Evolutionary conservation across 2,797 vertebrate genomes (phyloP), one percentile per base, ranked within the genome.

Genomic region (Fundulus diaphanus): DNA sequence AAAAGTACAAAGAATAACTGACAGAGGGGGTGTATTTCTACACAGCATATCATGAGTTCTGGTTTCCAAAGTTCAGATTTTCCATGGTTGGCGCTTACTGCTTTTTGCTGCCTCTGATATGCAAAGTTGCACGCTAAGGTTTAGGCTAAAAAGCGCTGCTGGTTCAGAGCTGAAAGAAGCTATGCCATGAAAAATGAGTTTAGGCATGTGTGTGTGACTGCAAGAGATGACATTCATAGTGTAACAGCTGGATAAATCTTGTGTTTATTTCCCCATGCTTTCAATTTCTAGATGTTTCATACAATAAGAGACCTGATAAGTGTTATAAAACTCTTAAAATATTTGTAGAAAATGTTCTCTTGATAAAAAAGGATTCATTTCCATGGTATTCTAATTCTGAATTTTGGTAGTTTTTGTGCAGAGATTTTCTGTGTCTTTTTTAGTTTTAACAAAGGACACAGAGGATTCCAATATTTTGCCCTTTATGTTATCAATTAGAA

Each of bases 41-140:
- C 42, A 33, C 77, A 75, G 44, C 44, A 52, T 70, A 71, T 78
- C 66, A 57, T 74, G 67, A 87, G 82, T 79, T 84, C 40, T 66
- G 65, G 67, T 61, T 71, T 56, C 52, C 33, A 78, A 76, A 85
- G 79, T 85, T 88, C 77, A 85, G 27, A 68, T 76, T 84, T 79
- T 79, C 70, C 65, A 74, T 68, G 68, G 72, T 51, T 77, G 57
- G 70, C 56, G 68, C 74, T 57, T 13, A 1, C 77, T 82, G 72
- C 59, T 57, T 46, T 85, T 83, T 76, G 54, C 40, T 78, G 49
- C 73, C 75, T 65, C 68, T 74, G 73, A 85, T 83, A 76, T 86
- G 70, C 49, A 82, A 73, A 83, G 59, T 65, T 57, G 48, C 22
- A 82, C 56, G 24, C 48, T 73, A 65, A 48, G 70, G 72, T 46